These are phyloP conservation scores for Drepana falcataria DNA, from an alignment of 2,888 invertebrate species.

Conservation along the genomic window DNA sequence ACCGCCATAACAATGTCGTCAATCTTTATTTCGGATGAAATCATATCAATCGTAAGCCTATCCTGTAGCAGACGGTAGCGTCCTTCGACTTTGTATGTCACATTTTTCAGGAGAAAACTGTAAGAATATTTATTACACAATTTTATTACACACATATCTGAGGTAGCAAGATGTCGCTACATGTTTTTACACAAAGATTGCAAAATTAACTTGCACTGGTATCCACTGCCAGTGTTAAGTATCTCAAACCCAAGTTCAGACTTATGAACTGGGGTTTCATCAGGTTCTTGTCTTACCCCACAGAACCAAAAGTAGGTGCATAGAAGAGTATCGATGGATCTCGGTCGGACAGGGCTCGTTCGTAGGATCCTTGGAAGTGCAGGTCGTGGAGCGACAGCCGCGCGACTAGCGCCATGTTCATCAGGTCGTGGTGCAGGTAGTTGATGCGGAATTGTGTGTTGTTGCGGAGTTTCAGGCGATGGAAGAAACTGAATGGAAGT, in stretches of 20 bases:
- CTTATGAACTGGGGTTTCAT: neutral
- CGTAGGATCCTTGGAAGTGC: slow-evolving; percentile 51
- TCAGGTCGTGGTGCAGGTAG: slow-evolving; percentile 36
- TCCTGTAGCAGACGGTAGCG: slow-evolving; percentile 46
- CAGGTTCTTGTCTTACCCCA: slow-evolving; percentile 39
- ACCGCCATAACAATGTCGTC: slow-evolving; percentile 45
- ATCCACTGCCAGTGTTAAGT: too few species aligned
- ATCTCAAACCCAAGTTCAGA: too few species aligned
- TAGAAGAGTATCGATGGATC: slow-evolving; percentile 38
- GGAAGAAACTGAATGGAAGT: slow-evolving; percentile 46
- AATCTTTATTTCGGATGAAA: slow-evolving; percentile 37
- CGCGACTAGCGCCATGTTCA: slow-evolving; percentile 33
- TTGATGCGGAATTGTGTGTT: slow-evolving; percentile 46
- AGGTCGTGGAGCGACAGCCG: slow-evolving; percentile 47
- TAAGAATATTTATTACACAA: slow-evolving; percentile 4
- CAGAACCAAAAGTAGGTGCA: slow-evolving; percentile 44
- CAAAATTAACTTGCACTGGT: too few species aligned
- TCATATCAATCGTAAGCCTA: slow-evolving; percentile 39
- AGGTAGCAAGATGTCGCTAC: too few species aligned
- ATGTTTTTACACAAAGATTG: too few species aligned
- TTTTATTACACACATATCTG: too few species aligned
- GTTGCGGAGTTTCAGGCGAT: slow-evolving; percentile 63
- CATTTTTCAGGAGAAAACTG: slow-evolving; percentile 52
- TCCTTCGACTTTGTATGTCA: slow-evolving; percentile 46
- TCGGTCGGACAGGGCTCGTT: slow-evolving; percentile 33